Base-by-base conservation (phyloP, 2,797 vertebrate genomes). In the Scolopax rusticola region DNA sequence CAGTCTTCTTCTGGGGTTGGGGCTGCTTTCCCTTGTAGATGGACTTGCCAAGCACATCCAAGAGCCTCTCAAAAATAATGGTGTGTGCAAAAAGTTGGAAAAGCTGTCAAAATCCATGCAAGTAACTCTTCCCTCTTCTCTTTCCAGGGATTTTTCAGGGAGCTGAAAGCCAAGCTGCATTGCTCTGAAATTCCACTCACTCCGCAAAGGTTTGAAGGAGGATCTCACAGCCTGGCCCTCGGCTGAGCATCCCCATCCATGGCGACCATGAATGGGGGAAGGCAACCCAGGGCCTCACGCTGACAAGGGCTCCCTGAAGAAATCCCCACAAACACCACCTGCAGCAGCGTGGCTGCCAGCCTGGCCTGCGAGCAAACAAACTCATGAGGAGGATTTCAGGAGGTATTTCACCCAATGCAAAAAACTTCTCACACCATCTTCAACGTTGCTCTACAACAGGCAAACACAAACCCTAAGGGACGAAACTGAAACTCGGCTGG, bases 191-290 rank as follows among this genome's bases (percentile, higher is more conserved):
- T 15, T 9, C 15, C 14, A 4, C 56, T 61, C 32, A 3, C 8
- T 11, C 40, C 5, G 4, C 3, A 79, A 71, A 1, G 0, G 7
- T 36, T 6, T 15, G 36, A 73, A 57, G 0, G 5, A 65, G 64
- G 69, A n/a, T 54, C 73, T 61, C 56, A 8, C 32, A 59, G 64
- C 51, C 41, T 14, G 38, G 48, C 36, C 59, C 56, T 40, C 81
- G 61, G 76, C 65, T 0, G 0, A 78, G 75, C n/a, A 24, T 15
- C 38, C 33, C 30, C 7, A 15, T n/a, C 60, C n/a, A 43, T 0
- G 0, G 36, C 0, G 2, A 68, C 69, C 56, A 23, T 0, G 8
- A 43, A 53, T 3, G 2, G 33, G 16, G 47, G 16, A 89, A 61
- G 60, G 69, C 6, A 10, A 38, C 61, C 32, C 1, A 3, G n/a